phyloP scores from a whole-genome alignment of 2,888 invertebrate genomes.

The Chloromyia formosa region DNA sequence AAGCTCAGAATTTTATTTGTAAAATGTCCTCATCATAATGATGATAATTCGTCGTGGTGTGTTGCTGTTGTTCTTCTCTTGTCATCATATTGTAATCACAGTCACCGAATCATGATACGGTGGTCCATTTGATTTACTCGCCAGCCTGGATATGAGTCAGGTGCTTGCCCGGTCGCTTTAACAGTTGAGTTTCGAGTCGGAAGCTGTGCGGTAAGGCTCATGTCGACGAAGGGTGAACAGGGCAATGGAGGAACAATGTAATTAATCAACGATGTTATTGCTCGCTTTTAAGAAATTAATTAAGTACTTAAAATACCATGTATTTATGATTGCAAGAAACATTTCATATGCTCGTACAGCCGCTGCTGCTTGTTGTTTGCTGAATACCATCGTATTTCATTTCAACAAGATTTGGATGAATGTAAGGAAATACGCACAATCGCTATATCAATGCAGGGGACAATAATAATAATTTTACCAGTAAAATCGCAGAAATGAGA shows the following conservation, averaged over 20 bases:
- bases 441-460: too few species aligned
- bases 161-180: neutral
- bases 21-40: constrained; percentile 40
- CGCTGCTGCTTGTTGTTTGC: neutral
- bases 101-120: constrained; percentile 27
- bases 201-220: neutral
- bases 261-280: constrained; percentile 31
- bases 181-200: neutral
- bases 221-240: neutral
- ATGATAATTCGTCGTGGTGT: constrained; percentile 19
- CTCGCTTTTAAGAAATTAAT: constrained; percentile 40
- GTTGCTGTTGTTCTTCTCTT: constrained; percentile 1
- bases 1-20: constrained; percentile 28
- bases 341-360: neutral
- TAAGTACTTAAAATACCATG: constrained; percentile 34
- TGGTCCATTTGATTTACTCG: constrained; percentile 35
- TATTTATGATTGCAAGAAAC: constrained; percentile 32
- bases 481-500: too few species aligned
- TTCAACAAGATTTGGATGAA: constrained; percentile 13
- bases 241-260: neutral
- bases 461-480: too few species aligned
- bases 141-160: constrained; percentile 12
- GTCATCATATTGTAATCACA: constrained; percentile 16
- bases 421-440: too few species aligned
- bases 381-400: constrained; percentile 11